These are phyloP conservation scores for Lethenteron camtschaticum DNA, from an alignment of 2,113 vertebrate genomes.

Conservation along the genomic window DNA sequence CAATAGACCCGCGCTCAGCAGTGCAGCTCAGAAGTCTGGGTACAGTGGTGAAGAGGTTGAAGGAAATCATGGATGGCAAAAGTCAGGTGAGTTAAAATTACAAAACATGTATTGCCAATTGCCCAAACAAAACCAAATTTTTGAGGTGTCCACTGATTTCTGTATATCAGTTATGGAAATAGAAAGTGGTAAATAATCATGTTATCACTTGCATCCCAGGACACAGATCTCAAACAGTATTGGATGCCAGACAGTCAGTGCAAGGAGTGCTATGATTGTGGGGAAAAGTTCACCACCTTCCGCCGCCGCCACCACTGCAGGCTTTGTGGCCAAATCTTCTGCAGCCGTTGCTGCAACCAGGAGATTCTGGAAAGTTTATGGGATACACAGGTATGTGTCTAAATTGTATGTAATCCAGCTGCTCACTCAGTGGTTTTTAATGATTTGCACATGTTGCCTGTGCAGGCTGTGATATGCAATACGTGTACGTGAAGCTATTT, in stretches of 20 bases:
- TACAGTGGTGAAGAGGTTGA: constrained; percentile 78
- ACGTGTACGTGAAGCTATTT: no score
- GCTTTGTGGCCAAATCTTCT: constrained; percentile 92
- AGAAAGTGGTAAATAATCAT: background rate
- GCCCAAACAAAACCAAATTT: background rate
- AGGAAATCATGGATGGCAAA: constrained; percentile 97
- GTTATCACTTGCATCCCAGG: constrained; percentile 23
- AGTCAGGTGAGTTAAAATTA: constrained; percentile 47
- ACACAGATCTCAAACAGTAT: constrained; percentile 94
- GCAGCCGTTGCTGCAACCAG: constrained; percentile 95
- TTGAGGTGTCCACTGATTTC: background rate
- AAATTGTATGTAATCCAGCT: background rate
- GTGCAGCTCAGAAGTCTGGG: constrained; percentile 68
- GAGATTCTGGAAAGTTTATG: constrained; percentile 99
- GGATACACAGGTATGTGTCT: constrained; percentile 64
- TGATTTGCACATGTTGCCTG: no score
- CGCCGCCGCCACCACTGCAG: constrained; percentile 81
- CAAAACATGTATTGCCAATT: background rate
- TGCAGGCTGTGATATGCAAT: no score
- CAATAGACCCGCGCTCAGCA: constrained; percentile 70
- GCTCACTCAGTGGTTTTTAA: no score
- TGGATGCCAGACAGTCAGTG: constrained; percentile 99
- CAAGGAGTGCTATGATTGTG: constrained; percentile 95
- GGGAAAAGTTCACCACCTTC: constrained; percentile 93
- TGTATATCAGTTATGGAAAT: background rate